phyloP scores from a whole-genome alignment of 2,888 invertebrate genomes.

The Mantis religiosa region DNA sequence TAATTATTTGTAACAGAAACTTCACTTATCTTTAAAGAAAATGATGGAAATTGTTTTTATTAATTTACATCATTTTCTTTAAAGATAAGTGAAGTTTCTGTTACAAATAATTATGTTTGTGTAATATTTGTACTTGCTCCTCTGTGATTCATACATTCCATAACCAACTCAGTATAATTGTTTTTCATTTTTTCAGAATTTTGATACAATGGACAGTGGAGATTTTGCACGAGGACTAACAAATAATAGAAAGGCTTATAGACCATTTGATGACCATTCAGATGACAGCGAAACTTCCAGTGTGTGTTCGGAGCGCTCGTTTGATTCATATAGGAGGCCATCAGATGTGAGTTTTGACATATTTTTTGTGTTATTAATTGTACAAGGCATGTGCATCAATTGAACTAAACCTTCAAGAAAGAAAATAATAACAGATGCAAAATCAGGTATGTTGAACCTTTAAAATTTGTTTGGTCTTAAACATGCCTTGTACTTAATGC shows the following conservation, averaged over 20 bases:
- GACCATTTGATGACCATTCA: slow-evolving; percentile 63
- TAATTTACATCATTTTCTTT: no score
- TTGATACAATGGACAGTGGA: slow-evolving; percentile 41
- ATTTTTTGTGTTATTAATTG: neutral
- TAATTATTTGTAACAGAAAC: no score
- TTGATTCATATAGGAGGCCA: slow-evolving; percentile 74
- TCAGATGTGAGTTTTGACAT: slow-evolving; percentile 65
- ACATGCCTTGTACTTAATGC: neutral
- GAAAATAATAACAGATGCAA: neutral
- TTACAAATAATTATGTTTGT: no score
- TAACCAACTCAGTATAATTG: neutral
- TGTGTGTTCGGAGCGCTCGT: slow-evolving; percentile 87
- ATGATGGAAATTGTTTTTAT: no score
- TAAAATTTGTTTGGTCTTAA: neutral
- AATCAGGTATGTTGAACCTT: neutral
- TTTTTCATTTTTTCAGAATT: slow-evolving; percentile 38
- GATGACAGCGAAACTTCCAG: slow-evolving; percentile 93
- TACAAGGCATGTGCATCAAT: neutral
- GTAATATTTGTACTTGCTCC: no score
- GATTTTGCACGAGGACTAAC: slow-evolving; percentile 23
- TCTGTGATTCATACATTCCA: neutral
- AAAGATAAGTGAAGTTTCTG: no score
- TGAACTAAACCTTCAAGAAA: neutral
- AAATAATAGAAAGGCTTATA: slow-evolving; percentile 31
- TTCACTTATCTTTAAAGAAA: no score